Evolutionary conservation across 2,888 invertebrate genomes (phyloP), one percentile per base, ranked within the genome.

Genomic region (Anthophora plumipes): DNA sequence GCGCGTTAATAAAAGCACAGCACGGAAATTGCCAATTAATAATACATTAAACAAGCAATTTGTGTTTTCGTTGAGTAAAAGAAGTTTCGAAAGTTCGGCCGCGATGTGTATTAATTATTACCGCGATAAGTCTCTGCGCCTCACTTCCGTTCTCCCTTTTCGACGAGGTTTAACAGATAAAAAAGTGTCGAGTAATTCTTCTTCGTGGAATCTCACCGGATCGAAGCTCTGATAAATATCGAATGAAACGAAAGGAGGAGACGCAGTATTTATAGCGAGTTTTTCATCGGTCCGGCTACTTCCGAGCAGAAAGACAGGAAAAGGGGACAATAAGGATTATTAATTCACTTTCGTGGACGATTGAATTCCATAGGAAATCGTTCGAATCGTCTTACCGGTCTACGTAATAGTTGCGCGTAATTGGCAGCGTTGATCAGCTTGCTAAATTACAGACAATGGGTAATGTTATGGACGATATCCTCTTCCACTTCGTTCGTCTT

Each of bases 381-480:
- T 74, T 81, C 82, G 77, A 85, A 86, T 85, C 86, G 80, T 73
- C 83, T 89, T 85, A 85, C 43, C 74, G 68, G 77, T 75, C 50
- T 71, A 63, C 66, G 76, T 87, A 86, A 85, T 78, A 86, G 78
- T 84, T 83, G 81, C 63, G 79, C 78, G 84, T 90, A 91, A 91
- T 91, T 91, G 90, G 88, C 88, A 85, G 85, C 76, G 83, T 74
- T 83, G 88, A 85, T 88, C 86, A 85, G 88, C 87, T 88, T 83
- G 88, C 86, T 91, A 91, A 90, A 89, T 89, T 89, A 85, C 88
- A 82, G 87, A 91, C 91, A 91, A 91, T 91, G 88, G n/a, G 77
- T 83, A 85, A 88, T 85, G 85, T 88, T 85, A 85, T 77, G 84
- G 81, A 78, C 54, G 63, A 79, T 76, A 61, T 77, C 85, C 77